phyloP scores from a whole-genome alignment of 2,113 vertebrate genomes.

The Larimichthys polyactis region DNA sequence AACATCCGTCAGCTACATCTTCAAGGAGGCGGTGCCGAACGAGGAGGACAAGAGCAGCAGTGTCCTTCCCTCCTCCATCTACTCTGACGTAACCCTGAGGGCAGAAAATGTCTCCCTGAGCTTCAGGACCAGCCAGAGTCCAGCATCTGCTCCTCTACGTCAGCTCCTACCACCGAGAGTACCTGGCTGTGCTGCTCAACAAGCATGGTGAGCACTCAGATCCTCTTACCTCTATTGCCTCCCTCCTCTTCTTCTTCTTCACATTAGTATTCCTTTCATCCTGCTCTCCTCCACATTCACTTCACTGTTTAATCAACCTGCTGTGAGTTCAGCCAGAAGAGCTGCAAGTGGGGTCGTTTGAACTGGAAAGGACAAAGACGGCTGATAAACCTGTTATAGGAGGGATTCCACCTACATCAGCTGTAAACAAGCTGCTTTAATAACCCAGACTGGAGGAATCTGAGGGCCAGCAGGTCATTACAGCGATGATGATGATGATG shows the following conservation, averaged over 20 bases:
- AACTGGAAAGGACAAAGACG: conserved; percentile 14
- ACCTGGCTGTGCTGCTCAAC: conserved; percentile 88
- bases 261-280: not conserved
- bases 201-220: conserved; percentile 87
- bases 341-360: not conserved
- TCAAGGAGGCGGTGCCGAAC: conserved; percentile 85
- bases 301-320: conserved; percentile 15
- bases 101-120: conserved; percentile 87
- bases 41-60: conserved; percentile 86
- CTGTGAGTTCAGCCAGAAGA: not conserved
- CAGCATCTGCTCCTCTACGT: conserved; percentile 89
- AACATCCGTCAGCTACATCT: conserved; percentile 88
- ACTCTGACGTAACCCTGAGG: conserved; percentile 85
- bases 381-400: not conserved
- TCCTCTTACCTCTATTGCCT: not conserved
- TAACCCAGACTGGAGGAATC: conserved; percentile 13
- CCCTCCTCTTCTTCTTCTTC: not conserved
- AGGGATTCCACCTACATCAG: not conserved
- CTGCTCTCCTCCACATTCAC: not conserved
- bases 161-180: conserved; percentile 88
- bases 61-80: conserved; percentile 84
- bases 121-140: conserved; percentile 90
- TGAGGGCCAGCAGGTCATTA: conserved; percentile 26
- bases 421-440: conserved; percentile 27
- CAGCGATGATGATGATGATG: conserved; percentile 6